Conservation (phyloP, 2,797 vertebrate genomes). For the Sphenodon punctatus region DNA sequence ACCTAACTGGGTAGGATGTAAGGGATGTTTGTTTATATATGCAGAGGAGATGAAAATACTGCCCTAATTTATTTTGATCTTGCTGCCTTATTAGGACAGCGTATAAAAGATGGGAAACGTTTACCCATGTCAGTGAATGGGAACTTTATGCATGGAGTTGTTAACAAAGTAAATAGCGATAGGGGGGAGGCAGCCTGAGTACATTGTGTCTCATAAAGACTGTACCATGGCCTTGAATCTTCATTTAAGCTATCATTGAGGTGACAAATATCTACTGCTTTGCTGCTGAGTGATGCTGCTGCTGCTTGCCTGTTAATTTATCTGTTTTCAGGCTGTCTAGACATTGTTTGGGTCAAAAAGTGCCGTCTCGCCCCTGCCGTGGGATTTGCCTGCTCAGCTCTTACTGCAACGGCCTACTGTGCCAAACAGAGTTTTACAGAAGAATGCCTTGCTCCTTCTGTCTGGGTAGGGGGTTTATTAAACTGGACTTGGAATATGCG, state of each 20-base stretch:
- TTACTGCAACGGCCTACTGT: conserved; percentile 50
- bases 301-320: conserved; percentile 70
- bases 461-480: conserved; percentile 64
- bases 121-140: conserved; percentile 36
- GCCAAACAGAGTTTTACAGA: conserved; percentile 62
- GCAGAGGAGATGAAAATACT: conserved; percentile 34
- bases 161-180: conserved; percentile 55
- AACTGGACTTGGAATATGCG: conserved; percentile 44
- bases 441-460: conserved; percentile 69
- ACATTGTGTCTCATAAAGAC: conserved; percentile 62
- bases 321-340: conserved; percentile 81
- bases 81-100: conserved; percentile 46
- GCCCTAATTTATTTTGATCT: conserved; percentile 66
- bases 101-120: conserved; percentile 33
- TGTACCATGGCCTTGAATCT: conserved; percentile 57
- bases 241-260: conserved; percentile 74
- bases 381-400: conserved; percentile 65
- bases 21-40: conserved; percentile 23
- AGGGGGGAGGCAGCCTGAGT: conserved; percentile 68
- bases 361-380: conserved; percentile 61
- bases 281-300: conserved; percentile 67
- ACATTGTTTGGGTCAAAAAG: conserved; percentile 75
- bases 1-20: background rate
- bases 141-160: conserved; percentile 53
- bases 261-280: conserved; percentile 76